phyloP scores from a whole-genome alignment of 2,888 invertebrate genomes.

The Caenorhabditis imperialis region DNA sequence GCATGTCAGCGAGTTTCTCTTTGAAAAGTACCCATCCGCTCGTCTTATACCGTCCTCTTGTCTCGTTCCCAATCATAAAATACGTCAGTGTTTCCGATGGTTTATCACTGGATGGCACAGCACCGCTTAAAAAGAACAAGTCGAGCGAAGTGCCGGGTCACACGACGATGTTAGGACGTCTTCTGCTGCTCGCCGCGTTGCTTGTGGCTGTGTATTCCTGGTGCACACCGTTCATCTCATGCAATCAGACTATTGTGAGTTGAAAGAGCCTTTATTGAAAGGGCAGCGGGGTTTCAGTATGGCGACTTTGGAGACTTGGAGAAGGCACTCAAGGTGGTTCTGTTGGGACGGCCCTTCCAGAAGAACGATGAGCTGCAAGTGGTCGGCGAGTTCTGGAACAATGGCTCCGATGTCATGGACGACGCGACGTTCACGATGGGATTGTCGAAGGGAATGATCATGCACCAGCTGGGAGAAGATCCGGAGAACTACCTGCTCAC shows the following conservation, averaged over 20 bases:
- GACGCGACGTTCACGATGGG: slow-evolving; percentile 26
- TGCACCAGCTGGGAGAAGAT: slow-evolving; percentile 28
- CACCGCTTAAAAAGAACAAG: slow-evolving; percentile 20
- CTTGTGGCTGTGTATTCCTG: slow-evolving; percentile 20
- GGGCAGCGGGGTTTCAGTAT: slow-evolving; percentile 15
- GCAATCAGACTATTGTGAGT: slow-evolving; percentile 41
- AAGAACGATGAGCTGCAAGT: slow-evolving; percentile 27
- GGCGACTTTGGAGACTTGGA: slow-evolving; percentile 40
- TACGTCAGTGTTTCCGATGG: neutral
- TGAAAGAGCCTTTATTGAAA: neutral
- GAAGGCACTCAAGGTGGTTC: slow-evolving; percentile 28
- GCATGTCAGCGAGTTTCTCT: slow-evolving; percentile 27
- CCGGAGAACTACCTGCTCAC: slow-evolving; percentile 24
- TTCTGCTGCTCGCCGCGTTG: slow-evolving; percentile 21
- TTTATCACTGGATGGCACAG: slow-evolving; percentile 11
- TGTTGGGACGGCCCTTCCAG: slow-evolving; percentile 40
- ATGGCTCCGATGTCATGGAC: slow-evolving; percentile 33
- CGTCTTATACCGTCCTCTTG: slow-evolving; percentile 13
- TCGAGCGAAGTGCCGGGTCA: slow-evolving; percentile 11
- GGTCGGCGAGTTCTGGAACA: slow-evolving; percentile 31
- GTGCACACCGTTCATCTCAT: slow-evolving; percentile 44
- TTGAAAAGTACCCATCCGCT: neutral
- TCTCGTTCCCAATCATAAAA: slow-evolving; percentile 25
- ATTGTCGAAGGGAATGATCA: slow-evolving; percentile 22
- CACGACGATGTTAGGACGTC: slow-evolving; percentile 32